Percentiles rank a stretch among this genome's conserved stretches.
These are phyloP conservation scores for Melanophora roralis DNA, from an alignment of 2,888 invertebrate species.

Conservation along the genomic window DNA sequence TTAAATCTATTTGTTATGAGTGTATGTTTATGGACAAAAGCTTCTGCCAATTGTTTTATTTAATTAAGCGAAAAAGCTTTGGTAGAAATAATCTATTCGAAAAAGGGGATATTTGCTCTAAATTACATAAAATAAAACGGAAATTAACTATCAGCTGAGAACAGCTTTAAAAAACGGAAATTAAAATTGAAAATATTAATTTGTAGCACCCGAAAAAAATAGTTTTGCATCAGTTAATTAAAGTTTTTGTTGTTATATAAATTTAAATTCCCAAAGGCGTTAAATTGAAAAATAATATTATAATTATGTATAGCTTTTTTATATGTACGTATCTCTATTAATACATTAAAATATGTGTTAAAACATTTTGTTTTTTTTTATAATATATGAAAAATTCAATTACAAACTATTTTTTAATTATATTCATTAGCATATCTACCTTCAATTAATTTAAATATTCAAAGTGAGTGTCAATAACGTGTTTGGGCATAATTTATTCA, in stretches of 20 bases:
- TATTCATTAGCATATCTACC: constrained; percentile 26
- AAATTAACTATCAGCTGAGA: too few relatives aligned
- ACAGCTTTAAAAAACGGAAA: too few relatives aligned
- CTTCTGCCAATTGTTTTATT: too few relatives aligned
- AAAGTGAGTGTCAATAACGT: constrained; percentile 13
- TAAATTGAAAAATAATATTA: constrained; percentile 45
- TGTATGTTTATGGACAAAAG: too few relatives aligned
- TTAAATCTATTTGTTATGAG: too few relatives aligned
- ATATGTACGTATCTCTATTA: background rate
- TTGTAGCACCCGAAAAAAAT: background rate
- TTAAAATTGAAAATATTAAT: too few relatives aligned
- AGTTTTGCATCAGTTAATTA: constrained; percentile 33
- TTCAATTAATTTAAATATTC: constrained; percentile 26
- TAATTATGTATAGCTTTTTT: background rate
- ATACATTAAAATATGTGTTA: background rate
- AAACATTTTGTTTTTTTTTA: background rate
- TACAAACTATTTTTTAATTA: constrained; percentile 26
- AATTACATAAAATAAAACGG: too few relatives aligned
- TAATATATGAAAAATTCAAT: constrained; percentile 43
- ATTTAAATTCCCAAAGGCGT: constrained; percentile 43
- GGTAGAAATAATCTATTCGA: too few relatives aligned
- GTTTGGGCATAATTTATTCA: too few relatives aligned
- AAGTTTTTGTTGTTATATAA: constrained; percentile 36
- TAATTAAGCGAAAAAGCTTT: too few relatives aligned
- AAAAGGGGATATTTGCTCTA: too few relatives aligned